phyloP scores from a whole-genome alignment of 2,888 invertebrate genomes.

The Drosophila subsilvestris region DNA sequence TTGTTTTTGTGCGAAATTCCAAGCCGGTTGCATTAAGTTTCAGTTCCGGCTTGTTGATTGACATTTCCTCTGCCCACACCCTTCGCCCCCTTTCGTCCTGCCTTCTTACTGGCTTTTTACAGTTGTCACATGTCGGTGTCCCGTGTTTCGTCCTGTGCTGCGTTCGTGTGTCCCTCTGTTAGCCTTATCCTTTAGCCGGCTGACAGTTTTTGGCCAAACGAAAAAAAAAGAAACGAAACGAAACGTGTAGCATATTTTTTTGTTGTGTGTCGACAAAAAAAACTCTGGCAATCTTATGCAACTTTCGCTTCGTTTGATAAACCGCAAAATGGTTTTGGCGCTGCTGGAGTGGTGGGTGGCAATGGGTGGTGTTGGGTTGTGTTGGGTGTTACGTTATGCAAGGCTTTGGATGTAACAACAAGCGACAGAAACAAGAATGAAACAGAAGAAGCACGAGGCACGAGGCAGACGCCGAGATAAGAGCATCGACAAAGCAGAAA shows the following conservation, averaged over 20 bases:
- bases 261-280: background rate
- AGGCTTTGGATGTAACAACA: constrained; percentile 38
- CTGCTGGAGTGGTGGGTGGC: constrained; percentile 10
- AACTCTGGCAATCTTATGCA: constrained; percentile 57
- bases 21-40: constrained; percentile 70
- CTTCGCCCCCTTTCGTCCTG: background rate
- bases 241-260: constrained; percentile 21
- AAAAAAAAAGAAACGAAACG: background rate
- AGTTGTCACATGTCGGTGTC: constrained; percentile 1
- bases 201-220: constrained; percentile 30
- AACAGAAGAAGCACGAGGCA: constrained; percentile 14
- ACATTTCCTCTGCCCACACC: constrained; percentile 61
- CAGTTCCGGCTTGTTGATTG: constrained; percentile 78
- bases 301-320: constrained; percentile 58
- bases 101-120: background rate
- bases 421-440: constrained; percentile 36
- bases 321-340: constrained; percentile 35
- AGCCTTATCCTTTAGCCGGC: constrained; percentile 31
- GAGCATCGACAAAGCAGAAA: constrained; percentile 25
- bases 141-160: background rate
- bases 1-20: constrained; percentile 28
- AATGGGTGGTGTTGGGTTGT: background rate
- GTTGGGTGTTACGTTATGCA: constrained; percentile 36
- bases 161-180: background rate
- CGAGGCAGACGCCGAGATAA: constrained; percentile 22